Conservation (phyloP, 2,888 invertebrate genomes). For the Brachylomia viminalis region DNA sequence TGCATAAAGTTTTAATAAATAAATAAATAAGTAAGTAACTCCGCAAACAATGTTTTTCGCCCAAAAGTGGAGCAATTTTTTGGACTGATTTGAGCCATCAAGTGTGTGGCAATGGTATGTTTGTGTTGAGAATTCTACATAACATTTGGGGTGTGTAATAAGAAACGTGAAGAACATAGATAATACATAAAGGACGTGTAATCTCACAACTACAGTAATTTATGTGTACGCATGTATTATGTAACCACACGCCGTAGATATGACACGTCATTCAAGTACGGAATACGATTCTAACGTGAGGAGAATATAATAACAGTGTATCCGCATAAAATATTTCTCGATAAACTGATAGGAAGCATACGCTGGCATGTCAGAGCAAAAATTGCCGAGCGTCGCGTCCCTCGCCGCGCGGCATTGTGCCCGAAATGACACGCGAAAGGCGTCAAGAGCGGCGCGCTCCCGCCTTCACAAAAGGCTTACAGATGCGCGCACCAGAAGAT, state of each 20-base stretch:
- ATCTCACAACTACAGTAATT: conserved; percentile 59
- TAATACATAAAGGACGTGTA: conserved; percentile 32
- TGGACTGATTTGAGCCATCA: conserved; percentile 1
- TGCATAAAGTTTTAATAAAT: too few species aligned
- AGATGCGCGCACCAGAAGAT: conserved; percentile 90
- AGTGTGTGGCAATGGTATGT: not conserved
- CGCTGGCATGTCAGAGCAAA: conserved; percentile 82
- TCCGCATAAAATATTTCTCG: conserved; percentile 78
- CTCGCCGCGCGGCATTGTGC: conserved; percentile 85
- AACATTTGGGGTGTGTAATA: conserved; percentile 22
- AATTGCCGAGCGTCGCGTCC: conserved; percentile 81
- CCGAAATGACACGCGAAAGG: conserved; percentile 90
- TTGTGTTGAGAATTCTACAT: not conserved
- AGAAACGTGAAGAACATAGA: conserved; percentile 16
- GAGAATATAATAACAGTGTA: conserved; percentile 76
- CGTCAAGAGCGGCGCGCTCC: conserved; percentile 86
- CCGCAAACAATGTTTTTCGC: too few species aligned
- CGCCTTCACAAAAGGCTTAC: conserved; percentile 89
- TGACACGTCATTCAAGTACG: conserved; percentile 69
- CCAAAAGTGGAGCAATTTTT: not conserved
- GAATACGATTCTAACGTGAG: conserved; percentile 74
- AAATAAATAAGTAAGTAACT: not conserved
- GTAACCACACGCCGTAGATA: conserved; percentile 60
- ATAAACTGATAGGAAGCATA: conserved; percentile 84
- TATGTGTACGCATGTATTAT: conserved; percentile 57